Base-by-base conservation (phyloP, 2,888 invertebrate species). In the Drosophila cognata region DNA sequence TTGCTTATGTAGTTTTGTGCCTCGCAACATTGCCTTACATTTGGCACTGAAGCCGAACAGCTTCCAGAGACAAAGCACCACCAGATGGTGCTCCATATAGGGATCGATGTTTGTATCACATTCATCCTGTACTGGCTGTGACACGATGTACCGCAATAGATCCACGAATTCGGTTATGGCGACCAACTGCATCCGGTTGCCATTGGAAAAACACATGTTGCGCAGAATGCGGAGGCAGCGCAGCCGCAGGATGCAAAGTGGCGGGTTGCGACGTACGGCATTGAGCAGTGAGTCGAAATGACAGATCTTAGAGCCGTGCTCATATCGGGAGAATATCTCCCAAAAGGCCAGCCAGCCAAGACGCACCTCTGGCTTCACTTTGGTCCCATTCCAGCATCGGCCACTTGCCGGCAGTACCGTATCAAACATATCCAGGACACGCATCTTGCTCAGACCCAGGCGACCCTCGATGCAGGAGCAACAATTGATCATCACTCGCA, bases 401-500 rank as follows among this genome's bases (percentile, higher is more conserved):
- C 74, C 55, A 7, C 13, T 18, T 11, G 67, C 85, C 0, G 93
- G 93, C 71, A 92, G 81, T 7, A 93, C 74, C 11, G 82, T 81
- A 52, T 91, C 91, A 55, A 93, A 90, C 53, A 90, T 89, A 66
- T 93, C 90, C 46, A 93, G 77, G 1, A 91, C 79, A 38, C 91
- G 91, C 51, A 90, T 79, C 77, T 93, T 93, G 10, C 82, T 66
- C n/a, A 93, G 77, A 57, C 88, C 85, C 7, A 86, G 35, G n/a
- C 93, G 90, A 0, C 93, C 93, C 69, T 93, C 93, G 11, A 90
- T 66, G 25, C 92, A 92, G 3, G 89, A 84, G 70, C 93, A 92
- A 60, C 93, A 93, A 50, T 93, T 93, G 46, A 87, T 84, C 63
- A 92, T 77, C 1, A 91, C 79, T 4, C 92, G 88, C 28, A 93